A percentile compares a stretch with the other conserved stretches of the same genome.
Conservation (phyloP, 1,140 invertebrate species). For the Brachionus angularis region DNA sequence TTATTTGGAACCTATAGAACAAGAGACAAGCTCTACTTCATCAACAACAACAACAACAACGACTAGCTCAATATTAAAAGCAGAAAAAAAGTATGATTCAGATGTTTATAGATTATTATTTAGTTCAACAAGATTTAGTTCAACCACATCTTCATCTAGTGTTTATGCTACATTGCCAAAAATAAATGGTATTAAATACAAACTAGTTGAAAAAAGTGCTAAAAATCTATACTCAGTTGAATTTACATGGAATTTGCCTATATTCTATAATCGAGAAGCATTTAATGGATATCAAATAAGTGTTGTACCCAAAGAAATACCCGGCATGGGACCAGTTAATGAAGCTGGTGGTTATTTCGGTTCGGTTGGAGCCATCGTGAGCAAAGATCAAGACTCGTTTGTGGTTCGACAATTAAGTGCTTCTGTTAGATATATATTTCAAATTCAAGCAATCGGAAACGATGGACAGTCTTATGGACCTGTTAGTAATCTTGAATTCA, state of each 20-base stretch:
- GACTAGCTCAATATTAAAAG: too few species aligned
- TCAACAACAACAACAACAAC: not conserved
- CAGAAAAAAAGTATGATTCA: too few species aligned
- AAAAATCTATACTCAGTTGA: not conserved
- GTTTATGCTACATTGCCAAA: conserved; percentile 1
- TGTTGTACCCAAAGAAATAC: not conserved
- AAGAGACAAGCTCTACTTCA: not conserved
- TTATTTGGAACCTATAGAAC: not conserved
- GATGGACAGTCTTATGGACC: not conserved
- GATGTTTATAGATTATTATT: not conserved
- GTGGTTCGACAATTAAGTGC: conserved; percentile 5
- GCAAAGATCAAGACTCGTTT: conserved; percentile 12
- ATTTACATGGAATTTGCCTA: conserved; percentile 10
- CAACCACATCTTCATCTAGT: not conserved
- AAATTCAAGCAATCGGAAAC: conserved; percentile 16
- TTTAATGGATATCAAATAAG: conserved; percentile 7
- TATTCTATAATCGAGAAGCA: not conserved
- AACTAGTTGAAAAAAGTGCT: not conserved
- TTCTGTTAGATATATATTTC: not conserved
- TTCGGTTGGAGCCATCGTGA: conserved; percentile 10
- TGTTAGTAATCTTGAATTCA: not conserved
- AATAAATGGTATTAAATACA: conserved; percentile 10
- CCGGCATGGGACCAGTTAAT: not conserved
- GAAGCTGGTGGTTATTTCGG: not conserved
- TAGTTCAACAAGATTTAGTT: not conserved